Conservation (phyloP, 2,113 vertebrate genomes). For the Cebidichthys violaceus region DNA sequence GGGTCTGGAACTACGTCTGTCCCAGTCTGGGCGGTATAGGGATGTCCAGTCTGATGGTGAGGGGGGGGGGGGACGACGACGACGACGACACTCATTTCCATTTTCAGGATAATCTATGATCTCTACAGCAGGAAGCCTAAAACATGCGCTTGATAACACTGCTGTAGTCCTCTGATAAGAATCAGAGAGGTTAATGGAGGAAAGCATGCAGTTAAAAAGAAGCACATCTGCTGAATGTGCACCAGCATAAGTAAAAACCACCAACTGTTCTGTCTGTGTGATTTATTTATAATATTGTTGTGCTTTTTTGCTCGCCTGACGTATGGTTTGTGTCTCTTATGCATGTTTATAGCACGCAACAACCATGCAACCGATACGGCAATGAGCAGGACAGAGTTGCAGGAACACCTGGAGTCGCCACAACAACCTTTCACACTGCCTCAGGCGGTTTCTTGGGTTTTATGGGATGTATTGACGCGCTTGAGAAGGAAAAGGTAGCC, state of each 20-base stretch:
- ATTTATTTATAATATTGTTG: background rate
- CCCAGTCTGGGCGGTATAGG: constrained; percentile 93
- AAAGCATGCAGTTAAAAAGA: constrained; percentile 19
- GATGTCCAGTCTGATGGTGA: constrained; percentile 92
- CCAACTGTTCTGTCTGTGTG: background rate
- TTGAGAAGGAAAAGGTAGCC: constrained; percentile 42
- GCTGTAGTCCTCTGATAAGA: background rate
- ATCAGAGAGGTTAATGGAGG: background rate
- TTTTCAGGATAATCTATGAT: background rate
- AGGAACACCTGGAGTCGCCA: constrained; percentile 13
- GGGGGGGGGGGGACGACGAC: constrained; percentile 57
- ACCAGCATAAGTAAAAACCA: background rate
- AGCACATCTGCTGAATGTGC: constrained; percentile 28
- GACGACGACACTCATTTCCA: background rate
- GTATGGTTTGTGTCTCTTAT: background rate
- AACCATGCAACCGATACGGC: background rate
- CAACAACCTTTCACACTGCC: background rate
- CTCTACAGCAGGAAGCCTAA: background rate
- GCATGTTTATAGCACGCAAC: background rate
- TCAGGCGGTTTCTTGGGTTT: constrained; percentile 21
- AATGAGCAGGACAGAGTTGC: constrained; percentile 11
- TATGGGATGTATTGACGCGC: constrained; percentile 35
- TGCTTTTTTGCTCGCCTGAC: background rate
- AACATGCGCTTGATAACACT: background rate
- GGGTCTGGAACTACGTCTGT: constrained; percentile 96